Percentiles rank a stretch among this genome's conserved stretches.
phyloP scores from a whole-genome alignment of 2,888 invertebrate genomes.

The Conistra vaccinii region DNA sequence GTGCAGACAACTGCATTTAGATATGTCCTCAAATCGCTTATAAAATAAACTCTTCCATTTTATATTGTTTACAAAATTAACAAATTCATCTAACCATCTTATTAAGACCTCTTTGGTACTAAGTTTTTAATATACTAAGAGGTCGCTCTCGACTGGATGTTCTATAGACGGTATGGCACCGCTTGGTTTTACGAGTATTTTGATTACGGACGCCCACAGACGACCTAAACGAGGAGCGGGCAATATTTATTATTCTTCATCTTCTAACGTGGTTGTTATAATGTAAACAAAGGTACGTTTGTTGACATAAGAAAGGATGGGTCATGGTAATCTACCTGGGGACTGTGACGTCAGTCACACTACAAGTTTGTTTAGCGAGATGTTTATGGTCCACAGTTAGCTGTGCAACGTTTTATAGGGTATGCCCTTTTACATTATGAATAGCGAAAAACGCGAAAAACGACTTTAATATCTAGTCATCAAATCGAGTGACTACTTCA shows the following conservation, averaged over 20 bases:
- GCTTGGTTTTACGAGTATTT: slow-evolving; percentile 56
- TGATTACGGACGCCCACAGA: slow-evolving; percentile 56
- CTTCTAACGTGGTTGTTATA: slow-evolving; percentile 22
- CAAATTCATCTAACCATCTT: slow-evolving; percentile 32
- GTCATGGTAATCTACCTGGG: slow-evolving; percentile 21
- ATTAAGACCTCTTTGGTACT: not conserved
- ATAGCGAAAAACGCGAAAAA: not conserved
- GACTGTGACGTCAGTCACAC: slow-evolving; percentile 20
- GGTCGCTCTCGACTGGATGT: slow-evolving; percentile 47
- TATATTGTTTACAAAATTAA: slow-evolving; percentile 63
- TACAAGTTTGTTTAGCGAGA: not conserved
- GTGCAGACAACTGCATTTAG: slow-evolving; percentile 1
- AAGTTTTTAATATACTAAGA: not conserved
- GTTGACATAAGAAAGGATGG: slow-evolving; percentile 34
- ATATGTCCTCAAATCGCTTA: slow-evolving; percentile 33
- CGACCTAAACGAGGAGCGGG: slow-evolving; percentile 30
- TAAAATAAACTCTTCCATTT: slow-evolving; percentile 61
- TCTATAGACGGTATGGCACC: slow-evolving; percentile 67
- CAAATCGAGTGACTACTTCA: not conserved
- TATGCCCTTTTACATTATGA: not conserved
- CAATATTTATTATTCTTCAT: slow-evolving; percentile 34
- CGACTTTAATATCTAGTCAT: not conserved
- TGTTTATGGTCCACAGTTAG: slow-evolving; percentile 19
- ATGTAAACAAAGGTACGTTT: slow-evolving; percentile 40
- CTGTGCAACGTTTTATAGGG: not conserved